Base-by-base conservation (phyloP, 2,888 invertebrate genomes). In the Lacanobia wlatinum region DNA sequence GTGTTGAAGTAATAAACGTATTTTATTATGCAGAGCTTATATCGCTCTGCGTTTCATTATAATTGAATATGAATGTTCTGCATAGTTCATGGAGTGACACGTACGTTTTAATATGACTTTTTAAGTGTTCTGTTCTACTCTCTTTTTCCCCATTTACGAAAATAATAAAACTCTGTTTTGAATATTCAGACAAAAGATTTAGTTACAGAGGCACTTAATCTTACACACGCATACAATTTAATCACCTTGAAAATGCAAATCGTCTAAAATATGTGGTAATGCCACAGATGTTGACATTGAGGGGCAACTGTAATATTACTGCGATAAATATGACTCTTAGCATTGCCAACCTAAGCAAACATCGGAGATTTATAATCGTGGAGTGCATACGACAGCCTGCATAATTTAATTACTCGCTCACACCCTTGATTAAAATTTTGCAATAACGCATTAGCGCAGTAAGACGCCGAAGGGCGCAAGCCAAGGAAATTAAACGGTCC, bases 361-460 rank as follows among this genome's bases (percentile, higher is more conserved):
- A 86, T 80, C 64, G 78, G 84, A 92, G 94, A 96, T 96, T 96
- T 95, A 95, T 94, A 92, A 91, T 89, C 88, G 83, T 87, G 82
- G 94, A 95, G 93, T 96, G 96, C 95, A 96, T 94, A 93, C 93
- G 96, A 95, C 95, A 95, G 95, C 90, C 91, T 95, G 95, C 95
- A 95, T 95, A 96, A 95, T 95, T 95, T 95, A 95, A 95, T 95
- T 94, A 95, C 92, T 90, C 89, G 87, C 91, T 93, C 92, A 95
- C 94, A 92, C 95, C 95, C 95, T 94, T 95, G 94, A 96, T 96
- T 96, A 96, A 95, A 96, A 95, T 95, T 94, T 94, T 91, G 94
- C 93, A 94, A 93, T 94, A 94, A 94, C 92, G 93, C 95, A 94
- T 95, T 94, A 94, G 82, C 84, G 89, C 88, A 90, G 90, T 91